A percentile compares a stretch with the other conserved stretches of the same genome.
These are phyloP conservation scores for Helicoverpa assulta DNA, from an alignment of 2,888 invertebrate genomes.

Conservation along the genomic window DNA sequence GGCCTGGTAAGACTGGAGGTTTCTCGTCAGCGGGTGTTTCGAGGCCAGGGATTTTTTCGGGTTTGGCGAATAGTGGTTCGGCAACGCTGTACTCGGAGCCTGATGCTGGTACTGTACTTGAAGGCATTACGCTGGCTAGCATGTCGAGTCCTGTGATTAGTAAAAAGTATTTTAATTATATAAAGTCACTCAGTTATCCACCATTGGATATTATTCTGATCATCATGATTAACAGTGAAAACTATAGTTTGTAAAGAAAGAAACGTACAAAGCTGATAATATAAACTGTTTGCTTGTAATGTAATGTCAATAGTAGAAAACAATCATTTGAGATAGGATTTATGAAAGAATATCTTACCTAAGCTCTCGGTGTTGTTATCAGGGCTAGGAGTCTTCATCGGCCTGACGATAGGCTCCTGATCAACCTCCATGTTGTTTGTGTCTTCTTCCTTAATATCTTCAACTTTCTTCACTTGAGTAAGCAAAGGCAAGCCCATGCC, in stretches of 20 bases:
- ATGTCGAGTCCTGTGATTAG: slow-evolving; percentile 90
- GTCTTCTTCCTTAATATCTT: slow-evolving; percentile 66
- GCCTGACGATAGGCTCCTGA: slow-evolving; percentile 62
- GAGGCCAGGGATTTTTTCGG: slow-evolving; percentile 82
- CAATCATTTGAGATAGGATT: neutral
- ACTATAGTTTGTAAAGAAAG: too few relatives aligned
- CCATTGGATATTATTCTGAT: too few relatives aligned
- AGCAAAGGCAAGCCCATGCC: slow-evolving; percentile 78
- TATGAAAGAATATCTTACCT: slow-evolving; percentile 69
- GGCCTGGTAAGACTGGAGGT: slow-evolving; percentile 60
- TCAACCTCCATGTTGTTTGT: slow-evolving; percentile 71
- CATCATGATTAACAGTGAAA: too few relatives aligned
- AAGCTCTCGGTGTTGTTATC: slow-evolving; percentile 77
- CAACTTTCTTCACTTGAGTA: slow-evolving; percentile 51
- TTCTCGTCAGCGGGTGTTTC: slow-evolving; percentile 78
- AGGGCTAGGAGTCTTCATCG: slow-evolving; percentile 80
- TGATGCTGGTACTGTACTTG: slow-evolving; percentile 90
- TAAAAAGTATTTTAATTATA: neutral
- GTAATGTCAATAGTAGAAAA: neutral
- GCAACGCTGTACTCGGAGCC: slow-evolving; percentile 90
- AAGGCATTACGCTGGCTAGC: slow-evolving; percentile 92
- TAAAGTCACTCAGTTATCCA: too few relatives aligned
- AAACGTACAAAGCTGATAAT: too few relatives aligned
- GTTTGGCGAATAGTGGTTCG: slow-evolving; percentile 79
- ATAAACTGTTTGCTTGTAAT: too few relatives aligned